Evolutionary conservation across 2,888 invertebrate genomes (phyloP), one percentile per base, ranked within the genome.

Genomic region (Hypomecis atomaria): DNA sequence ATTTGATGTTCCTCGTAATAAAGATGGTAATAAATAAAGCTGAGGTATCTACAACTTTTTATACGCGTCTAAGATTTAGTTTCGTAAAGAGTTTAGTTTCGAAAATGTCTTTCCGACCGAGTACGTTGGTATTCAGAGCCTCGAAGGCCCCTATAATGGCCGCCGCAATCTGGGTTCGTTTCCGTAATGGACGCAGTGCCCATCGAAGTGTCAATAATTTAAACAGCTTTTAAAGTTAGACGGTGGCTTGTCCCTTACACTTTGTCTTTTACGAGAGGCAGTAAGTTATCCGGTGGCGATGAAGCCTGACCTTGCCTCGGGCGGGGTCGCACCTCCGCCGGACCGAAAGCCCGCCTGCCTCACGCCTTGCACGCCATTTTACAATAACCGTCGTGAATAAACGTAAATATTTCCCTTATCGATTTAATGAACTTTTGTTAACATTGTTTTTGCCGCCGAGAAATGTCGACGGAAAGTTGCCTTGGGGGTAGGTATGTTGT

Each of bases 311-410:
- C 83, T 83, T 84, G 80, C 70, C 60, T 60, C 67, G 72, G 74
- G 68, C 71, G 75, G 79, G 84, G 86, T 78, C 81, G 78, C 78
- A n/a, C n/a, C n/a, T n/a, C n/a, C n/a, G 48, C 47, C 57, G 61
- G 66, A 69, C 79, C 71, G 77, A 76, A 76, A 84, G 75, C 76
- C 48, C 44, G 55, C 58, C 66, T 56, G 36, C 45, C 36, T 64
- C 71, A 76, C 73, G 69, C 77, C 78, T 77, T 74, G 78, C 87
- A 87, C 86, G 87, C 88, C 75, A 86, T 86, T 82, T 81, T 79
- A 87, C 84, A 83, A 82, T 83, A 83, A 76, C 77, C 64, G 36
- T 38, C 63, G 48, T 65, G 72, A 78, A 78, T 78, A 77, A 77
- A 81, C 77, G 59, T 64, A 76, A 75, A 75, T 75, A 78, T 78